Base-by-base conservation (phyloP, 2,888 invertebrate genomes). In the Drosophila eohydei region DNA sequence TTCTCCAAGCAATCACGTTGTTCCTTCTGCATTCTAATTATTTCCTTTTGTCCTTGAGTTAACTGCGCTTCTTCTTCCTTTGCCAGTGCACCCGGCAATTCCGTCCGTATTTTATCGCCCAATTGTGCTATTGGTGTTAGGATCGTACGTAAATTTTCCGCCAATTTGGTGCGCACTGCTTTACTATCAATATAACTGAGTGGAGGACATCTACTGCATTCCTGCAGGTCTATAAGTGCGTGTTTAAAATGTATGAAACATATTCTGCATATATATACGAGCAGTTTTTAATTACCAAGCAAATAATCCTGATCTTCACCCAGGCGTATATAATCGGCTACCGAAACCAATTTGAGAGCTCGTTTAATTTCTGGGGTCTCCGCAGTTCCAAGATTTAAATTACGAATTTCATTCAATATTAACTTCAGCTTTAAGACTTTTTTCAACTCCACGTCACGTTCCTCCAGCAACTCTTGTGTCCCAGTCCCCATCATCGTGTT, bases 181-280 rank as follows among this genome's bases (percentile, higher is more conserved):
- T 92, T 92, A 2, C 91, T 82, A 44, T 93, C 92, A 3, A 87
- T 90, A 50, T 92, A 93, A 30, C 73, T 79, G 3, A 91, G 63
- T 1, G 66, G 57, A 2, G 76, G 73, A 4, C 40, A 72, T 4
- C 62, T 77, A 30, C 65, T 57, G 16, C 71, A 58, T 51, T 83
- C 74, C 56, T 67, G 74, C 30, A 86, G 62, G 4, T 77, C 86
- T 85, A 6, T 0, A 40, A 51, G 12, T 9, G 21, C 4, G 9
- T 8, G 12, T 32, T 3, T 48, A 2, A 21, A 21, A 21, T 3
- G 7, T 28, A 28, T 43, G 14, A 8, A 2, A 4, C 8, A 1
- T 14, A 12, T 21, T 21, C 21, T 21, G 21, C 21, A 21, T 0
- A 26, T 8, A n/a, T 11, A 7, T 34, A n/a, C 9, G 26, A 14